Base-by-base conservation (phyloP, 2,797 vertebrate species). In the Limnodromus scolopaceus region DNA sequence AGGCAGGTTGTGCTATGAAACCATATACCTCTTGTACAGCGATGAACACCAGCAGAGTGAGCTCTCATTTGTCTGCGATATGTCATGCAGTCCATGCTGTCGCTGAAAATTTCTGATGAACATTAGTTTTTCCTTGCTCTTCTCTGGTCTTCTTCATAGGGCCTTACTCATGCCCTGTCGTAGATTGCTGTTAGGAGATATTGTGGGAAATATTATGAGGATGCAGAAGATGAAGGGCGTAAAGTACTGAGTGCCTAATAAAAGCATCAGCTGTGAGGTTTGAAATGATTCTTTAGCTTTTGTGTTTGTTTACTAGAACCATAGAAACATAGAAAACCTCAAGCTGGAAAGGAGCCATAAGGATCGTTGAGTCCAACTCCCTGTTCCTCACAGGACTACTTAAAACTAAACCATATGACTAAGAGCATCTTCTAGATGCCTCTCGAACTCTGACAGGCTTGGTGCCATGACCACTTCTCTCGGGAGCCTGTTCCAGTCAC, bases 181-280 rank as follows among this genome's bases (percentile, higher is more conserved):
- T 74, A 27, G 7, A 65, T 38, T 87, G 19, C 16, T 87, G 15
- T 63, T 68, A 77, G 66, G 30, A 75, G 23, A 28, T 60, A 24
- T 39, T 34, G 10, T 53, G 45, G 39, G 9, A 58, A 58, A 86
- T 1, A 5, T 0, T 0, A 54, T 46, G 9, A 58, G 17, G 5
- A 7, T 80, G 24, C 4, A 60, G 28, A 80, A 63, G 15, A 34
- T 11, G 11, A 87, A 30, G 15, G 54, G 6, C 41, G 5, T 41
- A 80, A 72, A 69, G 2, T 23, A 41, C 0, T 13, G 49, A 55
- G 9, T 45, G 15, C 17, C 19, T 28, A 46, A 55, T 64, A 65
- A 77, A 84, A 90, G 6, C 17, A 66, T 82, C 24, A 48, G 5
- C 9, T 75, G 12, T 48, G 16, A 66, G 11, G 32, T 51, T 74